A percentile compares a stretch with the other conserved stretches of the same genome.
Conservation (phyloP, 1,140 invertebrate genomes). For the Drosophila triauraria region DNA sequence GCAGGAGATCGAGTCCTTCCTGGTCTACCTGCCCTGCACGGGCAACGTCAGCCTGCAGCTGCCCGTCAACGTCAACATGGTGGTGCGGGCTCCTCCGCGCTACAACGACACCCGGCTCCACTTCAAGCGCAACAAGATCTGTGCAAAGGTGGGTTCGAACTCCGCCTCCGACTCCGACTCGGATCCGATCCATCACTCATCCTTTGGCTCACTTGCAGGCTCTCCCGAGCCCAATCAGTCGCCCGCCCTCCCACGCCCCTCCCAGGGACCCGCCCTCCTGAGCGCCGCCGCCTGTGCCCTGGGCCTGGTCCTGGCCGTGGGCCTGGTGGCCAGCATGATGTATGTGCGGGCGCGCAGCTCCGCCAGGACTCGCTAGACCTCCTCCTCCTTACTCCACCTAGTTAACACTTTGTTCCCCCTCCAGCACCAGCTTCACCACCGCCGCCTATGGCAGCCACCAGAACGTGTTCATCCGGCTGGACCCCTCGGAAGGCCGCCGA, state of each 20-base stretch:
- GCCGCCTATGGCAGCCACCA: too few species aligned
- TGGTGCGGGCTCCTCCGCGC: conserved; percentile 87
- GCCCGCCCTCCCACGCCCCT: conserved; percentile 80
- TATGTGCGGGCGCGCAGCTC: conserved; percentile 91
- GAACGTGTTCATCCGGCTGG: conserved; percentile 90
- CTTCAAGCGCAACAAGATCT: conserved; percentile 95
- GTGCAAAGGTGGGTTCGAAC: conserved; percentile 89
- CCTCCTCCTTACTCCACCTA: too few species aligned
- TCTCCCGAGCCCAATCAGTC: conserved; percentile 83
- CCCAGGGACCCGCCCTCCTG: conserved; percentile 77
- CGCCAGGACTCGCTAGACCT: conserved; percentile 88
- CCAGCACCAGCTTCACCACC: conserved; percentile 89
- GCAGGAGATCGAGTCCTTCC: conserved; percentile 90
- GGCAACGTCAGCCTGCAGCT: conserved; percentile 88
- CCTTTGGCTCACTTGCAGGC: conserved; percentile 44
- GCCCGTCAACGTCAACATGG: conserved; percentile 93
- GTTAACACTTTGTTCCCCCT: conserved; percentile 9
- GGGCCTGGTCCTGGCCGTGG: conserved; percentile 90
- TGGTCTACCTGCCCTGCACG: conserved; percentile 91
- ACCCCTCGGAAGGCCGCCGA: conserved; percentile 88
- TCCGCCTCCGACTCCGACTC: not conserved
- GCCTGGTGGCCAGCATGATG: conserved; percentile 89
- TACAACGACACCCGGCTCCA: conserved; percentile 90
- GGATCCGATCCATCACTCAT: conserved; percentile 28
- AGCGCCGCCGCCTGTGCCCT: conserved; percentile 91